phyloP scores from a whole-genome alignment of 2,113 vertebrate species.

The Aix galericulata region DNA sequence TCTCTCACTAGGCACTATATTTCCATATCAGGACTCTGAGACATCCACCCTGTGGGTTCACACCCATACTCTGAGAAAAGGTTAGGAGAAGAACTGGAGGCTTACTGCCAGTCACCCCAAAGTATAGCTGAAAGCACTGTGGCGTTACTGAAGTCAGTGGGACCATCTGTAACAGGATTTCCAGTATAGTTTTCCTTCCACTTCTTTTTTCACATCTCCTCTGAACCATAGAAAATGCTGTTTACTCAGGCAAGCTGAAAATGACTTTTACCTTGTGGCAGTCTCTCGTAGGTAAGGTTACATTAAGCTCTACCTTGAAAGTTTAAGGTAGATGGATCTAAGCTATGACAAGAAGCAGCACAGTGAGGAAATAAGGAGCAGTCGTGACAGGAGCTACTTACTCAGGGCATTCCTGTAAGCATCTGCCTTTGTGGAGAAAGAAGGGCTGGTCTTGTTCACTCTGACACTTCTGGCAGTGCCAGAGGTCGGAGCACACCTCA shows the following conservation, averaged over 20 bases:
- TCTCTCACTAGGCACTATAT: not conserved
- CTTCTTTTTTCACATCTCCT: not conserved
- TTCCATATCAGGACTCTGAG: not conserved
- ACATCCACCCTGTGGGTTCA: not conserved
- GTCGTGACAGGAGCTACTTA: slow-evolving; percentile 52
- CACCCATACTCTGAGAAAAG: not conserved
- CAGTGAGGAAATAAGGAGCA: not conserved
- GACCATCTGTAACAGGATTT: not conserved
- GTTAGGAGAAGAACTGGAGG: not conserved
- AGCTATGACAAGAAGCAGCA: not conserved
- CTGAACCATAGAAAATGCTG: not conserved
- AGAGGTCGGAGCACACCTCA: slow-evolving; percentile 69
- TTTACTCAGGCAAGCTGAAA: not conserved
- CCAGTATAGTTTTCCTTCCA: not conserved
- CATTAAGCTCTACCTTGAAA: not conserved
- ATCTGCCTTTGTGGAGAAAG: slow-evolving; percentile 82
- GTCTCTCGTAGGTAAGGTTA: not conserved
- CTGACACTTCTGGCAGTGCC: slow-evolving; percentile 80
- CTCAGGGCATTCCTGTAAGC: slow-evolving; percentile 82
- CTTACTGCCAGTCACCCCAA: not conserved
- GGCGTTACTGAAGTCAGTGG: not conserved
- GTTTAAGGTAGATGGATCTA: not conserved
- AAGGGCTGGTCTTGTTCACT: slow-evolving; percentile 31
- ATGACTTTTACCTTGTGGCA: not conserved
- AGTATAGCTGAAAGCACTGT: not conserved